Evolutionary conservation across 1,140 invertebrate genomes (phyloP).

Genomic region (Panagrolaimus sp.): DNA sequence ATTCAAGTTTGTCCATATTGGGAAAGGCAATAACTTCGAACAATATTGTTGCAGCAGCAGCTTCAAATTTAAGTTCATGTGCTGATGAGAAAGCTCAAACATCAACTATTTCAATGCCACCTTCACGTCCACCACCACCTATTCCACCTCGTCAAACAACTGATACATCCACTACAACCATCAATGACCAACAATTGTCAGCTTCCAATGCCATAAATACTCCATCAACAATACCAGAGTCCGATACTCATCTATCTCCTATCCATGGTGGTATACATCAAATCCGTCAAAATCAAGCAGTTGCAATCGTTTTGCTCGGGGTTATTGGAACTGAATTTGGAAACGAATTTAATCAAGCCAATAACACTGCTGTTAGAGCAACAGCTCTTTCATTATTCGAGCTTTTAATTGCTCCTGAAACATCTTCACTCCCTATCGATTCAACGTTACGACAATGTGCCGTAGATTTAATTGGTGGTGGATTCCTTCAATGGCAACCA

Average conservation of each 20-base stretch:
- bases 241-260: not conserved
- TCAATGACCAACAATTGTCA: not conserved
- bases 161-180: not conserved
- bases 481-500: conserved; percentile 97
- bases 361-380: conserved; percentile 48
- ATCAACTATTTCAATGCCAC: conserved; percentile 7
- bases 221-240: too few relatives aligned
- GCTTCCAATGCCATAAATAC: too few relatives aligned
- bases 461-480: conserved; percentile 82
- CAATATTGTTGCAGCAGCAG: conserved; percentile 13
- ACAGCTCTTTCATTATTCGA: conserved; percentile 76
- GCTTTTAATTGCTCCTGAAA: conserved; percentile 78
- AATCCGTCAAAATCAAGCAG: conserved; percentile 86
- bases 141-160: conserved; percentile 35
- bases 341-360: conserved; percentile 68
- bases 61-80: not conserved
- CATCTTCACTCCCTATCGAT: conserved; percentile 73
- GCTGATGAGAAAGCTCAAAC: not conserved
- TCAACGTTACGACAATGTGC: conserved; percentile 84
- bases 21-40: conserved; percentile 19
- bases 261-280: conserved; percentile 61
- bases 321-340: conserved; percentile 97
- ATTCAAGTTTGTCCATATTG: conserved; percentile 54
- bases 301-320: conserved; percentile 87
- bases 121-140: conserved; percentile 40